Percentiles rank a stretch among this genome's conserved stretches.
phyloP scores from a whole-genome alignment of 2,797 vertebrate species.

The Sparidentex hasta region DNA sequence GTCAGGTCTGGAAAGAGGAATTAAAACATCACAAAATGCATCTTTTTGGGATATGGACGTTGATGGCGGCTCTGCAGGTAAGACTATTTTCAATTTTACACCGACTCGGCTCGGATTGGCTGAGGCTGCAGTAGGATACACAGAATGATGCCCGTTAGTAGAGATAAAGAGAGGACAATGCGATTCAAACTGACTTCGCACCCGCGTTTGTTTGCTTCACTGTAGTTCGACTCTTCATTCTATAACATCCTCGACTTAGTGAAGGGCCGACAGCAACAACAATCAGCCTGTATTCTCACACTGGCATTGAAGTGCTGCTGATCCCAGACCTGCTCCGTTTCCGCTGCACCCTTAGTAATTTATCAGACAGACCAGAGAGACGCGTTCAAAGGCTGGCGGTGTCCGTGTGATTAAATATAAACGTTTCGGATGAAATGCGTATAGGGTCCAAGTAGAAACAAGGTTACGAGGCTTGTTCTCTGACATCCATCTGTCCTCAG shows the following conservation, averaged over 20 bases:
- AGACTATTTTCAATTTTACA: slow-evolving; percentile 12
- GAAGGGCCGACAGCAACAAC: background rate
- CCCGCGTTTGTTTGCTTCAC: background rate
- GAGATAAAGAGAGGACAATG: slow-evolving; percentile 7
- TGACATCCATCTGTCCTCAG: background rate
- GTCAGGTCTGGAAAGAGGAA: slow-evolving; percentile 22
- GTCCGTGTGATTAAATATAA: background rate
- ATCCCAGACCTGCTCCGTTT: slow-evolving; percentile 29
- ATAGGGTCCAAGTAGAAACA: too few species aligned
- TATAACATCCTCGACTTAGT: background rate
- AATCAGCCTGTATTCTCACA: background rate
- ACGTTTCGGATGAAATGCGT: background rate
- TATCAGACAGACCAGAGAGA: background rate
- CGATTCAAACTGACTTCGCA: background rate
- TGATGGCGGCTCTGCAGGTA: slow-evolving; percentile 68
- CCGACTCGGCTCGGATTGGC: background rate
- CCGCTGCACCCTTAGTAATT: background rate
- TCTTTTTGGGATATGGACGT: slow-evolving; percentile 41
- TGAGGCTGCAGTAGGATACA: slow-evolving; percentile 18
- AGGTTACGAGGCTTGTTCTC: background rate
- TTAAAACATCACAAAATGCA: slow-evolving; percentile 42
- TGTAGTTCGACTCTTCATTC: background rate
- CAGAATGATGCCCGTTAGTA: slow-evolving; percentile 3
- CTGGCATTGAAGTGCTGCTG: slow-evolving; percentile 1
- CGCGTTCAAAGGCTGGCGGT: background rate